These are phyloP conservation scores for Sialis fuliginosa DNA, from an alignment of 2,888 invertebrate species.

Conservation along the genomic window DNA sequence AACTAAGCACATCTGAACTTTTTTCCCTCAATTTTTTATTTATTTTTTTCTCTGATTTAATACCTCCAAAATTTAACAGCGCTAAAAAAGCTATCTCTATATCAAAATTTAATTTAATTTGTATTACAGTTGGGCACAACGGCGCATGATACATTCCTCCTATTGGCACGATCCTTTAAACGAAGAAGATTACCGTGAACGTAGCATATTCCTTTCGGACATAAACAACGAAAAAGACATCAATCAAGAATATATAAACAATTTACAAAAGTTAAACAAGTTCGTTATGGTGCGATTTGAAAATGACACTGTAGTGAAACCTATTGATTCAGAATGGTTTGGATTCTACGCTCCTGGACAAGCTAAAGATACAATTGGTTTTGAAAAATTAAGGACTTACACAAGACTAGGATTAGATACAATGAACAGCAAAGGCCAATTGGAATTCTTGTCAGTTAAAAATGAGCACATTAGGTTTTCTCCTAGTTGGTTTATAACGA, in stretches of 20 bases:
- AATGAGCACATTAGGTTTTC: slow-evolving; percentile 72
- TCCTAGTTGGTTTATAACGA: slow-evolving; percentile 57
- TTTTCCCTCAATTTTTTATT: too few relatives aligned
- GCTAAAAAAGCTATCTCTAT: background rate
- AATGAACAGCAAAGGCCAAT: slow-evolving; percentile 47
- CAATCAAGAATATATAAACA: slow-evolving; percentile 56
- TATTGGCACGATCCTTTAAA: slow-evolving; percentile 97
- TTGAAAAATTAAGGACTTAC: slow-evolving; percentile 65
- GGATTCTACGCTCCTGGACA: slow-evolving; percentile 85
- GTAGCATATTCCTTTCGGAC: slow-evolving; percentile 79
- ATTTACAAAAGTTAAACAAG: slow-evolving; percentile 58
- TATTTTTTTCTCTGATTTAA: too few relatives aligned
- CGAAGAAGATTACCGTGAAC: slow-evolving; percentile 53
- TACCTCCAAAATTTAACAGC: too few relatives aligned
- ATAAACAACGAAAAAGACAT: slow-evolving; percentile 75
- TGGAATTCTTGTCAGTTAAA: slow-evolving; percentile 53
- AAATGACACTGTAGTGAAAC: slow-evolving; percentile 83
- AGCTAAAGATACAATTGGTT: slow-evolving; percentile 40
- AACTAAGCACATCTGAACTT: too few relatives aligned
- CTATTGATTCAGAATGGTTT: slow-evolving; percentile 87
- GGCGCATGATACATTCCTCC: slow-evolving; percentile 73
- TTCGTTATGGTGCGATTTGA: slow-evolving; percentile 83
- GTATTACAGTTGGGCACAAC: slow-evolving; percentile 51
- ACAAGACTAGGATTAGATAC: slow-evolving; percentile 51
- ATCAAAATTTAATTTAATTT: slow-evolving; percentile 2